These are phyloP conservation scores for Armadillidium nasatum DNA, from an alignment of 1,140 invertebrate species.

Conservation along the genomic window DNA sequence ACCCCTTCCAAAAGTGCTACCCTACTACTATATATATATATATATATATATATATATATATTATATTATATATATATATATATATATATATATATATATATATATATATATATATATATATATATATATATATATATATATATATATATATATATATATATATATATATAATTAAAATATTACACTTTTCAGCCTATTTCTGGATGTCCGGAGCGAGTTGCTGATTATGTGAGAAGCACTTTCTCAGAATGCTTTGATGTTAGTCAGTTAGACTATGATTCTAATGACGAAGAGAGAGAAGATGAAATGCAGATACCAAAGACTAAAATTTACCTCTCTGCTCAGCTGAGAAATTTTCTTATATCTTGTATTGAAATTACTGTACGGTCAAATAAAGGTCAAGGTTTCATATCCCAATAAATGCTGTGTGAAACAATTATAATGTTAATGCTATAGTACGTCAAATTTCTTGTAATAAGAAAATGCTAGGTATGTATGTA, in stretches of 20 bases:
- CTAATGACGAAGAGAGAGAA: constrained; percentile 26
- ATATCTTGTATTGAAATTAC: constrained; percentile 34
- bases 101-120: neutral
- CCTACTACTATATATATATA: too few species aligned
- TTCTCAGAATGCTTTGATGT: constrained; percentile 33
- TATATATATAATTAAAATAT: neutral
- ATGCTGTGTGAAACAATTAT: too few species aligned
- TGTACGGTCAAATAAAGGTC: constrained; percentile 32
- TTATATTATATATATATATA: too few species aligned
- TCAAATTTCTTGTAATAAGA: too few species aligned
- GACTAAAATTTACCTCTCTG: constrained; percentile 32
- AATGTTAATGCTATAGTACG: too few species aligned
- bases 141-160: neutral
- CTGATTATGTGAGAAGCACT: constrained; percentile 38
- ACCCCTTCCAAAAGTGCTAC: too few species aligned
- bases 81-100: neutral
- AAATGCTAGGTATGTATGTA: too few species aligned
- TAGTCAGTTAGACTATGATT: constrained; percentile 16
- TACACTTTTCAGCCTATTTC: constrained; percentile 34
- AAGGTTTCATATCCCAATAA: constrained; percentile 29
- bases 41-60: too few species aligned
- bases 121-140: neutral
- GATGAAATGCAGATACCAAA: constrained; percentile 19
- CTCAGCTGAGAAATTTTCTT: constrained; percentile 26
- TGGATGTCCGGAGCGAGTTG: constrained; percentile 37